Evolutionary conservation across 53 echinoderm and acorn worm genomes (phyloP), one percentile per base, ranked within the genome.

Genomic region (Antedon mediterranea): DNA sequence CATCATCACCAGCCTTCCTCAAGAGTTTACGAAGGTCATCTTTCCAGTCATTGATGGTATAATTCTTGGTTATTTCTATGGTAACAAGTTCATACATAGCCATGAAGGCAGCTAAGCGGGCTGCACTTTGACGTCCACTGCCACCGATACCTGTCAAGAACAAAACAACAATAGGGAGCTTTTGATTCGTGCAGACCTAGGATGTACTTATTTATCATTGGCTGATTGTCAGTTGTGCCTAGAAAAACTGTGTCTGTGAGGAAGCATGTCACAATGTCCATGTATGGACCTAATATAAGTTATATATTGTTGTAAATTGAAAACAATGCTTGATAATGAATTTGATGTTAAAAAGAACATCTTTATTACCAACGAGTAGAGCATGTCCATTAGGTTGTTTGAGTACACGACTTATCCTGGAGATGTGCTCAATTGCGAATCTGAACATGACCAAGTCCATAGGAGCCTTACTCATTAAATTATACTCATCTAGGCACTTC

Each of bases 371-470:
- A 31, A 97, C 90, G 31, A 97, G 88, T 28, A 97, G 88, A 30
- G 91, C 91, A 82, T 97, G 97, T 26, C 97, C 97, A 77, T 92
- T 97, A 14, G 92, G 92, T 80, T 97, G 97, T 74, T 97, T 92
- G 3, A 97, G 84, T 37, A 97, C 97, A 28, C 97, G 76, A 30
- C 97, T 97, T 80, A 97, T 90, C 44, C 97, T 78, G 20, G 97
- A 97, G 82, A 97, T 92, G 74, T 97, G 97, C 70, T 97, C 97
- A 73, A 97, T 92, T 30, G 87, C 92, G 80, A 97, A 97, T 29
- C 90, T 73, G 79, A 97, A 97, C 97, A 97, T 92, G 74, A 97
- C 97, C 41, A 97, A 88, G 73, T 90, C 88, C 97, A 97, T 97
- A 9, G 97, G 97, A 20, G 97, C 92, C 74, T 92, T 95, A 43